Evolutionary conservation across 1,140 invertebrate genomes (phyloP).

Genomic region (Telenomus remus): DNA sequence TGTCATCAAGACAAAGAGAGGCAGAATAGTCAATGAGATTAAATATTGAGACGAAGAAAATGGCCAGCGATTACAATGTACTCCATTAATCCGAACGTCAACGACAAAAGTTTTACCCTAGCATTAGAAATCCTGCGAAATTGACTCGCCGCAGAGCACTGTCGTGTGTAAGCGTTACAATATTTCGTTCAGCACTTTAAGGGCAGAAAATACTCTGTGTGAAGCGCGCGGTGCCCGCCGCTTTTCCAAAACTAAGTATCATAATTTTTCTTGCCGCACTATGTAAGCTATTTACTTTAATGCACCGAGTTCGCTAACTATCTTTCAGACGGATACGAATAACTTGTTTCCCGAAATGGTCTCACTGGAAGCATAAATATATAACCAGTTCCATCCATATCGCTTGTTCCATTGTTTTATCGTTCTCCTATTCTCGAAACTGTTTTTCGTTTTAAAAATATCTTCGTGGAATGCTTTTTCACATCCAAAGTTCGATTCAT

Average conservation of each 20-base stretch:
- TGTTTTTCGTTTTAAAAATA: no score
- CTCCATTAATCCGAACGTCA: constrained; percentile 37
- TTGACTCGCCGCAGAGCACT: constrained; percentile 20
- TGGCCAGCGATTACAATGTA: constrained; percentile 16
- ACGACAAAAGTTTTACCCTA: constrained; percentile 14
- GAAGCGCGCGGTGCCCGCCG: constrained; percentile 28
- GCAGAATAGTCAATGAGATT: constrained; percentile 23
- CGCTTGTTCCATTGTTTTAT: constrained; percentile 21
- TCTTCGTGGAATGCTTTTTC: no score
- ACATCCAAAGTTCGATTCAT: no score
- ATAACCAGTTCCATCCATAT: constrained; percentile 24
- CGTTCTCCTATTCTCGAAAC: constrained; percentile 3
- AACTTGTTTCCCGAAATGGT: constrained; percentile 41
- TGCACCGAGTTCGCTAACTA: constrained; percentile 47
- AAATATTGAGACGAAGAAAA: constrained; percentile 20
- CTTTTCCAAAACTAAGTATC: constrained; percentile 43
- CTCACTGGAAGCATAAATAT: constrained; percentile 43
- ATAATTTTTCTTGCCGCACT: constrained; percentile 41
- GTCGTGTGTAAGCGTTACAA: constrained; percentile 34
- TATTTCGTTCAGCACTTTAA: constrained; percentile 41
- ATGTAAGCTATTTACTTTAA: constrained; percentile 54
- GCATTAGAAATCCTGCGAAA: constrained; percentile 31
- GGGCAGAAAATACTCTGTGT: constrained; percentile 20
- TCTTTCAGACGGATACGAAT: constrained; percentile 40
- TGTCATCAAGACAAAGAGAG: background rate